Conservation (phyloP, 2,113 vertebrate species). For the Bufo gargarizans region DNA sequence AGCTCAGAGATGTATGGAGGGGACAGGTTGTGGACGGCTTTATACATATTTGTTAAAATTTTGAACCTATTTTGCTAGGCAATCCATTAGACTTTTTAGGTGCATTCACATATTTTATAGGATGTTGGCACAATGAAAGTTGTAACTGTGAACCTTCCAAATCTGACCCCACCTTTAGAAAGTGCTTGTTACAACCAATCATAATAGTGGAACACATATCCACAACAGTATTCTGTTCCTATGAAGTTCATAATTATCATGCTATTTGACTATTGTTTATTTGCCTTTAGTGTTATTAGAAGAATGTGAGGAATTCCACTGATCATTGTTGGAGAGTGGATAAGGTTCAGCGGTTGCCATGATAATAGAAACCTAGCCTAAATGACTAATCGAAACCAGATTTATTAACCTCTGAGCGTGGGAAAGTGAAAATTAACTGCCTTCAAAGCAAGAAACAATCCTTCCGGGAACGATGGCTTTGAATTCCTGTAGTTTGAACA, state of each 20-base stretch:
- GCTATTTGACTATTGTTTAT: slow-evolving; percentile 40
- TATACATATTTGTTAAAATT: too few species aligned
- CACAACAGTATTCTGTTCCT: slow-evolving; percentile 16
- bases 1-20: too few species aligned
- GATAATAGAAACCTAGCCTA: slow-evolving; percentile 56
- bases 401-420: slow-evolving; percentile 56
- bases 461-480: slow-evolving; percentile 49
- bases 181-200: not conserved
- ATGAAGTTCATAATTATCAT: slow-evolving; percentile 14
- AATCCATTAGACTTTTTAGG: not conserved
- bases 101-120: not conserved
- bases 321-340: slow-evolving; percentile 52
- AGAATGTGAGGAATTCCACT: slow-evolving; percentile 54
- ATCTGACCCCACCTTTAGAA: not conserved
- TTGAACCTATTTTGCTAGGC: too few species aligned
- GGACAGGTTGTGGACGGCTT: too few species aligned
- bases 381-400: slow-evolving; percentile 58
- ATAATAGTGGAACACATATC: not conserved
- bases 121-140: not conserved
- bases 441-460: slow-evolving; percentile 41
- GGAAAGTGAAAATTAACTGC: slow-evolving; percentile 57
- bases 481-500: slow-evolving; percentile 53
- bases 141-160: not conserved
- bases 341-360: slow-evolving; percentile 55
- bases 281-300: slow-evolving; percentile 34